A percentile compares a stretch with the other conserved stretches of the same genome.
Evolutionary conservation across 2,113 vertebrate genomes (phyloP).

Genomic region (Cochlearius cochlearius): DNA sequence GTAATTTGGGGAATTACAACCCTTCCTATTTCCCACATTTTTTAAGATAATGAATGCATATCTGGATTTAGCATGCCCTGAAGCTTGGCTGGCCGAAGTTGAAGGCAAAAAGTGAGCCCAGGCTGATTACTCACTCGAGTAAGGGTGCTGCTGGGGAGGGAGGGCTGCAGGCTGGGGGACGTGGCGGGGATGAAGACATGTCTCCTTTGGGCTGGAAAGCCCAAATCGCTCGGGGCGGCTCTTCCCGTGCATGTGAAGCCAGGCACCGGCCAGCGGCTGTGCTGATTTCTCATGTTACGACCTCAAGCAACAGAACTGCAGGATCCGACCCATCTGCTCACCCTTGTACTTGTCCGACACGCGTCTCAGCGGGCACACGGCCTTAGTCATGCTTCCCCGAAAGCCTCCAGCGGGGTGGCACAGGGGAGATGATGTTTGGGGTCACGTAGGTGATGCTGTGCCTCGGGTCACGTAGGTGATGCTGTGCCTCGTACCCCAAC

Average conservation of each 20-base stretch:
- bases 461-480: neutral
- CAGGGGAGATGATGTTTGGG: neutral
- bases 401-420: neutral
- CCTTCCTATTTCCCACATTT: constrained; percentile 20
- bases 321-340: neutral
- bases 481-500: neutral
- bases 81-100: neutral
- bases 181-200: neutral
- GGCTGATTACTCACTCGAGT: neutral
- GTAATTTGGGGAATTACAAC: constrained; percentile 38
- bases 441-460: neutral
- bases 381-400: neutral
- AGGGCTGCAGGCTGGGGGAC: neutral
- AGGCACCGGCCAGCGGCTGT: accelerated
- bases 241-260: neutral
- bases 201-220: neutral
- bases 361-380: accelerated
- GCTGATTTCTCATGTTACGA: neutral
- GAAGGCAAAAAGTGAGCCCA: neutral
- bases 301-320: neutral
- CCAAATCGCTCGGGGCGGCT: accelerated
- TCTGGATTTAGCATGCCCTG: constrained; percentile 45
- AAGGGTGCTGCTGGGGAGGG: neutral
- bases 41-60: constrained; percentile 24
- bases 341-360: neutral